Conservation (phyloP, 1,140 invertebrate species). For the Protaetia brevitarsis region DNA sequence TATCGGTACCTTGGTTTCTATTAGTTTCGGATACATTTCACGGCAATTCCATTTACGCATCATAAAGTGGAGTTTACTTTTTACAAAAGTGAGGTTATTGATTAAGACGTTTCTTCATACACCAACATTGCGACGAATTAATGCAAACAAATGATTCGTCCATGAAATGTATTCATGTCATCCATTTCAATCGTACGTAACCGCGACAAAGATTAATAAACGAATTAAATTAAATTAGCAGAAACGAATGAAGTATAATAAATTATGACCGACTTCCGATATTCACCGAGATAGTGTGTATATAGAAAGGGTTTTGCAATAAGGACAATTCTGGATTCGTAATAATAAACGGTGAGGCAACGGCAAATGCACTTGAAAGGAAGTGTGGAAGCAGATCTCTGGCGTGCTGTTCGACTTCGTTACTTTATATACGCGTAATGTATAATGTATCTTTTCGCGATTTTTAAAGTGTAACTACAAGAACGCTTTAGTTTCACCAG, state of each 20-base stretch:
- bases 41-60: too few relatives aligned
- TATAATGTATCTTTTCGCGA: background rate
- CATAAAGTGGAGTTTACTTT: too few relatives aligned
- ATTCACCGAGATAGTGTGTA: too few relatives aligned
- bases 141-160: too few relatives aligned
- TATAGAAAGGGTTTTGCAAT: background rate
- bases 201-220: background rate
- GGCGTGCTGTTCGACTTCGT: background rate
- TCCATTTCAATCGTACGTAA: background rate
- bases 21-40: too few relatives aligned
- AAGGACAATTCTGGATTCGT: background rate
- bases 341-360: background rate
- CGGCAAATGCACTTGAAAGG: background rate
- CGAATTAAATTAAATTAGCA: background rate
- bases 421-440: background rate
- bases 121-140: too few relatives aligned
- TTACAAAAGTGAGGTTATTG: too few relatives aligned
- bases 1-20: too few relatives aligned
- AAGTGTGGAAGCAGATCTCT: background rate
- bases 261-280: background rate
- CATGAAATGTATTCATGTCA: background rate
- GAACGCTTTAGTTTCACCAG: background rate
- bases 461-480: conserved; percentile 8
- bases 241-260: background rate
- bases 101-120: too few relatives aligned